phyloP scores from a whole-genome alignment of 1,140 invertebrate species.

The Psix sp. region DNA sequence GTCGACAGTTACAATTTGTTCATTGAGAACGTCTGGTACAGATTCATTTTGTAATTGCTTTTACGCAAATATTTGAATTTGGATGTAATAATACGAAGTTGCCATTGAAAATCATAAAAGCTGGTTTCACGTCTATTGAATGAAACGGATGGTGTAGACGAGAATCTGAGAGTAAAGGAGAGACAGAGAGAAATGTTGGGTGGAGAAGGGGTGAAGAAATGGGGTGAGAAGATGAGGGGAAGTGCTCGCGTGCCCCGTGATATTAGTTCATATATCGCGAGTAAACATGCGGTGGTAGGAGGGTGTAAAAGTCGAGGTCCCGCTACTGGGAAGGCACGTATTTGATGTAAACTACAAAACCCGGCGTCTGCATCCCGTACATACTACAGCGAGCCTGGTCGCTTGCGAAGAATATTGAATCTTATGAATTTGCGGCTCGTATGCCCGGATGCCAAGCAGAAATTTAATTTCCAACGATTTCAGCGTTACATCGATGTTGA shows the following conservation, averaged over 20 bases:
- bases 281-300: conserved; percentile 59
- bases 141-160: conserved; percentile 26
- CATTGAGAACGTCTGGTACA: conserved; percentile 6
- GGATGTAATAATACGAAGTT: conserved; percentile 47
- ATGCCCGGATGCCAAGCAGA: conserved; percentile 61
- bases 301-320: conserved; percentile 58
- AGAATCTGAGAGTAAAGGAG: conserved; percentile 33
- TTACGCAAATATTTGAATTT: conserved; percentile 43
- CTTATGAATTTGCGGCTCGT: conserved; percentile 70
- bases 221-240: conserved; percentile 21
- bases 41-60: conserved; percentile 33
- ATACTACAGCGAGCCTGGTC: conserved; percentile 56
- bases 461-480: conserved; percentile 71
- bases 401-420: conserved; percentile 71
- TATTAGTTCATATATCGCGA: conserved; percentile 63
- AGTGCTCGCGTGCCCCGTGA: conserved; percentile 56
- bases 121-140: conserved; percentile 35
- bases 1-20: conserved; percentile 5
- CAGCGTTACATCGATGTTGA: conserved; percentile 39
- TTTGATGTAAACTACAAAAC: conserved; percentile 62
- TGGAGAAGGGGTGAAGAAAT: conserved; percentile 10
- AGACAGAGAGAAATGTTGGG: conserved; percentile 51
- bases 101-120: conserved; percentile 49
- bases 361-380: conserved; percentile 38
- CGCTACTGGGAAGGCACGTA: conserved; percentile 59